Evolutionary conservation across 2,113 vertebrate species (phyloP).

Genomic region (Pseudorasbora parva): DNA sequence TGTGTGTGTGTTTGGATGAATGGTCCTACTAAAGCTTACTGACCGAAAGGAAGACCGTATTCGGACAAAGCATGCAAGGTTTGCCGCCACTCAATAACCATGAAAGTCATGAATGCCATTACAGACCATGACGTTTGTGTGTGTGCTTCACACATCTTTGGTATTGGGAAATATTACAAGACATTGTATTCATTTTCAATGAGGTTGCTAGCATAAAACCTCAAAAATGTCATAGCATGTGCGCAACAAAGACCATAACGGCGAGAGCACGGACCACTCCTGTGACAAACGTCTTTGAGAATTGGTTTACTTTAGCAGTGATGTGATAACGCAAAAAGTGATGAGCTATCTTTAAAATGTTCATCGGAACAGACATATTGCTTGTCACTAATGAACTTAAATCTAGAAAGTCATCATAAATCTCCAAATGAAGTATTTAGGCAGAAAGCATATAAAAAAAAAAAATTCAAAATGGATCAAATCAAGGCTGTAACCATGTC

Average conservation of each 20-base stretch:
- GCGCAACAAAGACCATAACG: neutral
- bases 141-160: neutral
- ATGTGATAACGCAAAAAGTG: neutral
- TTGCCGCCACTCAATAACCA: neutral
- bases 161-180: neutral
- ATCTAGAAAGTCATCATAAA: neutral
- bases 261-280: too few relatives aligned
- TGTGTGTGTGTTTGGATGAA: neutral
- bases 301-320: neutral
- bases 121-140: neutral
- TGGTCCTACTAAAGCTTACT: slow-evolving; percentile 22
- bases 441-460: neutral
- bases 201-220: neutral
- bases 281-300: neutral
- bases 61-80: neutral
- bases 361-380: neutral
- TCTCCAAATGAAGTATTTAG: neutral
- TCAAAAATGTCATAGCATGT: neutral
- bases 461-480: neutral
- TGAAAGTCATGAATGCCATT: neutral
- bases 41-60: neutral
- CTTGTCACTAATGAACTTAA: neutral
- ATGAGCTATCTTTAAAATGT: neutral
- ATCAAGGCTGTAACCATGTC: too few relatives aligned
- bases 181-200: neutral